phyloP scores from a whole-genome alignment of 2,797 vertebrate species.

The Kryptopterus vitreolus region DNA sequence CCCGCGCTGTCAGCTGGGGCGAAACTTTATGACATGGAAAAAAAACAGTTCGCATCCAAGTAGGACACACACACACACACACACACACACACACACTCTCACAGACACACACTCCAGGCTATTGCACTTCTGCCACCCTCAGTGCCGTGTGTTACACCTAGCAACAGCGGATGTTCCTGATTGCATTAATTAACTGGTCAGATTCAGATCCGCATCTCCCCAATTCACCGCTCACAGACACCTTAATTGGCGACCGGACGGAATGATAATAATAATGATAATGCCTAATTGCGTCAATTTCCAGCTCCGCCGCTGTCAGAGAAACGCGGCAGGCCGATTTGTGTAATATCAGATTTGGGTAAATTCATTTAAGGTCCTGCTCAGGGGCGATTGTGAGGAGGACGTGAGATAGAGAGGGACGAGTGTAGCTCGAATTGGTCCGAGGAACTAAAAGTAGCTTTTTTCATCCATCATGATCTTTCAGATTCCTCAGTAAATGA shows the following conservation, averaged over 20 bases:
- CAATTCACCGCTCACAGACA: conserved; percentile 49
- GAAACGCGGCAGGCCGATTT: too few species aligned
- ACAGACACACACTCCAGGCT: neutral
- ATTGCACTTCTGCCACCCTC: conserved; percentile 35
- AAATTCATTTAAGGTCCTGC: conserved; percentile 2
- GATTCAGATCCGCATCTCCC: conserved; percentile 66
- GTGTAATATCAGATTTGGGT: neutral
- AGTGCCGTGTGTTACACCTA: conserved; percentile 68
- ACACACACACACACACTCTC: neutral
- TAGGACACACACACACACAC: neutral
- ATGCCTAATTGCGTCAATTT: too few species aligned
- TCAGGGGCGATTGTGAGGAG: neutral
- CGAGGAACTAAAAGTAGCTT: too few species aligned
- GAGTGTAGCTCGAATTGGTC: too few species aligned
- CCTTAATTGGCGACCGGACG: neutral
- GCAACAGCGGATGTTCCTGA: conserved; percentile 72
- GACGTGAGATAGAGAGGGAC: too few species aligned
- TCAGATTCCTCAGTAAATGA: too few species aligned
- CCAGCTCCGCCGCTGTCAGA: too few species aligned
- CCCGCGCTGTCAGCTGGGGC: neutral
- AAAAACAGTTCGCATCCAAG: too few species aligned
- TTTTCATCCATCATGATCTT: too few species aligned
- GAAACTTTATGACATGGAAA: neutral
- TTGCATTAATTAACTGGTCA: conserved; percentile 74
- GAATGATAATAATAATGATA: too few species aligned